Base-by-base conservation (phyloP, 2,888 invertebrate genomes). In the Pristionchus arcanus region DNA sequence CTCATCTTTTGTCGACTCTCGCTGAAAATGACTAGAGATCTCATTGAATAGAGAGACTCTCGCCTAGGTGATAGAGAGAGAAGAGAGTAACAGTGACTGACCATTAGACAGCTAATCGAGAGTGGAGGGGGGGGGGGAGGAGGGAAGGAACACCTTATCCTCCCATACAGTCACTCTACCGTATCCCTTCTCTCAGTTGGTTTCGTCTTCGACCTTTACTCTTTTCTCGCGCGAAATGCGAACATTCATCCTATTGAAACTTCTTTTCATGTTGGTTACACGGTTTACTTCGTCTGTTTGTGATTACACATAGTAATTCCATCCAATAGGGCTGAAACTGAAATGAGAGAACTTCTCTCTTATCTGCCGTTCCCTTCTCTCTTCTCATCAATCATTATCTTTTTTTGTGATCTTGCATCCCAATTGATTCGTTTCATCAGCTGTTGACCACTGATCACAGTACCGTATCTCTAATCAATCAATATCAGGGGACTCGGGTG, bases 171-270 rank as follows among this genome's bases (percentile, higher is more conserved):
- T 85, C 84, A 85, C 25, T 85, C 59, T 85, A 85, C 84, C 84
- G 84, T 85, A 85, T 31, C 84, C 84, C 81, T 28, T 68, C 68
- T 77, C 74, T 42, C 42, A 77, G 84, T 84, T 85, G 31, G 84
- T 59, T 63, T 85, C 59, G 63, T 34, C 59, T 85, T 85, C 59
- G 63, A 85, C 84, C 84, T 85, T 85, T 85, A 85, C 84, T 85
- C 84, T 85, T 81, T 49, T 81, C 81, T 81, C 81, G 81, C 49
- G 53, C 49, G 49, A 81, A 42, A 81, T 81, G 81, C 42, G 81
- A 81, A 81, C 81, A 81, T 28, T 53, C 74, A 37, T 37, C 74
- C 74, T 28, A 81, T 81, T 49, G 81, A 42, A 49, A 81, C 49
- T 81, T 53, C 28, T 81, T 81, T 81, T 49, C 49, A 28, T 53